Conservation (phyloP, 2,888 invertebrate genomes). For the Acrobasis suavella region DNA sequence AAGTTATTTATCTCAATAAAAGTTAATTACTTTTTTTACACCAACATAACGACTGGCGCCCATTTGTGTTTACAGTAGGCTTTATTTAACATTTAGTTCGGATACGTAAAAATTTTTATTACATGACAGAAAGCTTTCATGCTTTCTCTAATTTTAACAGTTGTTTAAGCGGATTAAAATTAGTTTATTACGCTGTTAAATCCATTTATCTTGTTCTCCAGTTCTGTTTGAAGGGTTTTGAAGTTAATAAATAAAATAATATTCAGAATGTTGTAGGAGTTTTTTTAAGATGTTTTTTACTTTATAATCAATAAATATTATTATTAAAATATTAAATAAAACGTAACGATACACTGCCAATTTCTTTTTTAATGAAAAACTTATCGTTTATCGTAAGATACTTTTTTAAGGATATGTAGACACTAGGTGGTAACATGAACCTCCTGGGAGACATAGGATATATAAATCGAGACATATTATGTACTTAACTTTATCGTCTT, state of each 20-base stretch:
- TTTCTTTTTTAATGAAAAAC: too few relatives aligned
- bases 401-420: too few relatives aligned
- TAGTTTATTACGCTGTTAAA: constrained; percentile 28
- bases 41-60: constrained; percentile 35
- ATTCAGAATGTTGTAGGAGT: too few relatives aligned
- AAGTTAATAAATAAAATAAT: not conserved
- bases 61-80: constrained; percentile 36
- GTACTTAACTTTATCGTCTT: too few relatives aligned
- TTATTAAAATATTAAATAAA: too few relatives aligned
- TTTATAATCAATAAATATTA: not conserved
- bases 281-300: too few relatives aligned
- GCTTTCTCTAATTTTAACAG: constrained; percentile 45
- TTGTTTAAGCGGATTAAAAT: constrained; percentile 31
- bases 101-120: constrained; percentile 50
- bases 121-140: constrained; percentile 44
- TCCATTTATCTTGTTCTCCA: constrained; percentile 5
- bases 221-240: not conserved
- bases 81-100: constrained; percentile 39
- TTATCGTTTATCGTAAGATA: too few relatives aligned
- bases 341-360: too few relatives aligned
- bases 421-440: too few relatives aligned
- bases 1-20: constrained; percentile 5
- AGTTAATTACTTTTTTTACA: constrained; percentile 34
- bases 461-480: too few relatives aligned
- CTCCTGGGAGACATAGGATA: too few relatives aligned